Evolutionary conservation across 1,140 invertebrate species (phyloP), one percentile per base, ranked within the genome.

Genomic region (Drosophila chauvacae): DNA sequence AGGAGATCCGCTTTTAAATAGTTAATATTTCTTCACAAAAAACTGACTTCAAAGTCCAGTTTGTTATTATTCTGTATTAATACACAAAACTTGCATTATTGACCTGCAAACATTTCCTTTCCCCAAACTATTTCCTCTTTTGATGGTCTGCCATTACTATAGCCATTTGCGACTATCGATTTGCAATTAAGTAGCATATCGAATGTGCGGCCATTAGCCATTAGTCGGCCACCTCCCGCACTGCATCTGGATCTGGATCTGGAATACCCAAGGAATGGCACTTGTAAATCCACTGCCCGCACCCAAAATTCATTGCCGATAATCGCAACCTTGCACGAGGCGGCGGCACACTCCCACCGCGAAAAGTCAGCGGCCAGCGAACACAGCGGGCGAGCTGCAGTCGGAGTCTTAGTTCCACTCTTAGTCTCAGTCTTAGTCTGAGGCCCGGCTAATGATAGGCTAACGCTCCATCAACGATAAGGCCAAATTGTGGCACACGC

Each of bases 401-500:
- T 3, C 23, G 14, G 9, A 39, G 53, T 11, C 14, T 39, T 39
- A 56, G 35, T 26, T 39, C 20, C 35, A 26, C 18, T 37, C 33
- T 55, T 55, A 37, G 51, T 37, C 33, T 14, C 13, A 10, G 23
- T 26, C 23, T 48, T 51, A 23, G 44, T 39, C 48, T 10, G 20
- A 53, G 60, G 23, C 23, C 62, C 73, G 80, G 80, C 84, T 87
- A 87, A 87, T 87, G 84, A 88, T 90, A 88, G 84, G 84, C 85
- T 87, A 87, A 87, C 84, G 84, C 81, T 87, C 84, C 82, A 87
- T 87, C 85, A 88, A 87, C 84, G 84, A 87, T 87, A 87, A 87
- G 80, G 81, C 84, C 87, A 88, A 88, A 90, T 88, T 88, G 85
- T 88, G 85, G 85, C 85, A 88, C 85, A 88, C 85, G 85, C 85